phyloP scores from a whole-genome alignment of 2,797 vertebrate species.

The Trichosurus vulpecula region DNA sequence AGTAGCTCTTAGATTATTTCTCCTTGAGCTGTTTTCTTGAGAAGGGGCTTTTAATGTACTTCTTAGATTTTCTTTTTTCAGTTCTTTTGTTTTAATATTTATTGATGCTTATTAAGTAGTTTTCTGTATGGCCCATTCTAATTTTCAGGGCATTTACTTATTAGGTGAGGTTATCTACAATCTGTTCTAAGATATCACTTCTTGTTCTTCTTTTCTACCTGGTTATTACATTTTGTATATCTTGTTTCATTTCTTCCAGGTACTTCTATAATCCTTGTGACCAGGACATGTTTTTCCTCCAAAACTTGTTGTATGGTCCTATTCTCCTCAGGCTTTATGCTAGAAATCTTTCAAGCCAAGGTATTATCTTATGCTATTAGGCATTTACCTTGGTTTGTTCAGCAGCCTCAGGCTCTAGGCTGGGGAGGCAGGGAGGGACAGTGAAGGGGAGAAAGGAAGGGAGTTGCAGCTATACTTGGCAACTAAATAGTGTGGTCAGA shows the following conservation, averaged over 20 bases:
- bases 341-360: not conserved
- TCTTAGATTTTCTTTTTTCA: not conserved
- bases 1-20: not conserved
- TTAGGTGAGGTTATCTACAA: not conserved
- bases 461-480: no score
- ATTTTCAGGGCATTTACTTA: not conserved
- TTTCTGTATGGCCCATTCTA: not conserved
- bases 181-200: not conserved
- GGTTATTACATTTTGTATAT: not conserved
- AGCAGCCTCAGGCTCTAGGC: no score
- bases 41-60: not conserved
- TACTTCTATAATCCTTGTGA: not conserved
- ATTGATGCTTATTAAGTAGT: not conserved
- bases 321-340: not conserved
- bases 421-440: no score
- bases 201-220: not conserved
- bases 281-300: not conserved
- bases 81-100: not conserved
- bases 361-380: not conserved
- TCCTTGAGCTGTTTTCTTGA: not conserved
- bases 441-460: no score
- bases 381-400: no score
- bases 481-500: no score
- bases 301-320: not conserved
- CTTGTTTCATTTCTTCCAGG: not conserved